These are phyloP conservation scores for Acomys russatus DNA, from an alignment of 2,797 vertebrate species.

Conservation along the genomic window DNA sequence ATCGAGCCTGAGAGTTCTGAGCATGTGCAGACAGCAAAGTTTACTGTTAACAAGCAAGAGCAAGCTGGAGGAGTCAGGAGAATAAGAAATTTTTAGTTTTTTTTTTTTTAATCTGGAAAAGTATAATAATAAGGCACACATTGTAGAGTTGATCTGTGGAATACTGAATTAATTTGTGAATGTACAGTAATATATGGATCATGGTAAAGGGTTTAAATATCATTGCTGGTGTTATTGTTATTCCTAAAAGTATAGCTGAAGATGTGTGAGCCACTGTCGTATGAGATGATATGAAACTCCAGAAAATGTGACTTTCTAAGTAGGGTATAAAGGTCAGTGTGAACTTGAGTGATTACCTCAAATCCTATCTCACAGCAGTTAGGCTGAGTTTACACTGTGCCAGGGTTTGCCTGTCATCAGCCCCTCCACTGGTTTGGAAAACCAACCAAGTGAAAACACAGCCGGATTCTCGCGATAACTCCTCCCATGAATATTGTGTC, in stretches of 20 bases:
- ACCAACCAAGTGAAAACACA: background rate
- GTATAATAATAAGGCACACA: background rate
- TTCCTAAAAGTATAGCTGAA: background rate
- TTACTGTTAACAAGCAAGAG: background rate
- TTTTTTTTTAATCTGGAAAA: background rate
- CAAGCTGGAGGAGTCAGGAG: background rate
- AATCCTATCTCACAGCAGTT: constrained; percentile 30
- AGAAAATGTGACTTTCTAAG: constrained; percentile 24
- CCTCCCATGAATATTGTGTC: constrained; percentile 30
- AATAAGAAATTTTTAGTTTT: background rate
- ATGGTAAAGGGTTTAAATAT: background rate
- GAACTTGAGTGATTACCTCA: constrained; percentile 35
- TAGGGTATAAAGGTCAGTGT: background rate
- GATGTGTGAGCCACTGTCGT: background rate
- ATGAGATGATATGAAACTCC: background rate
- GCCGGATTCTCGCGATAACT: constrained; percentile 29
- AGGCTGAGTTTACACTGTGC: background rate
- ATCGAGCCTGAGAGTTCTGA: background rate
- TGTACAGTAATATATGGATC: background rate
- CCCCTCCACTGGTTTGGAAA: constrained; percentile 27
- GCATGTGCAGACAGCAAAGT: background rate
- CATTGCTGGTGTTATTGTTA: background rate
- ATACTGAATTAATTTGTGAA: background rate
- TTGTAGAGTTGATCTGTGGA: background rate
- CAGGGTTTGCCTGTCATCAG: constrained; percentile 49